Base-by-base conservation (phyloP, 2,888 invertebrate species). In the Agonopterix arenella region DNA sequence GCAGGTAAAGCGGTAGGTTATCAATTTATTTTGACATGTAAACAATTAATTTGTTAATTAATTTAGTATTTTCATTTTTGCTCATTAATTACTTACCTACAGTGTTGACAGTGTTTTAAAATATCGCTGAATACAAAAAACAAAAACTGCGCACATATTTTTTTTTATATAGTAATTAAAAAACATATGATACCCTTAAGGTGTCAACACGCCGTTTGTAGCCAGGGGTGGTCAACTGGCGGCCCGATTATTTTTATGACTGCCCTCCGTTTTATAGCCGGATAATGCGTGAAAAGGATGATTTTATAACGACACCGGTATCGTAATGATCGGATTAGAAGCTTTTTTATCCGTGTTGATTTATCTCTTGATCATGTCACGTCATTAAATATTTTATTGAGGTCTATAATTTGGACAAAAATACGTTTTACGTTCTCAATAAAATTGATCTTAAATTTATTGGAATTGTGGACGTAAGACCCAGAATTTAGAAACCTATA, bases 231-330 rank as follows among this genome's bases (percentile, higher is more conserved):
- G 78, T 72, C 80, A 80, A 68, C 57, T 55, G 52, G 52, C 51
- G 54, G 51, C 50, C 59, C 58, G 66, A 74, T 71, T 67, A 70
- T 60, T 64, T 81, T 82, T 79, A 80, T 64, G 69, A 70, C 54
- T 70, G 53, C 58, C 55, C 54, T 57, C 58, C 51, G 53, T 73
- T 84, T 84, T 81, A 84, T 73, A 60, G 66, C 72, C 72, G 79
- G 72, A 76, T 82, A 84, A 85, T 76, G 81, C 82, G 82, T 83
- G 79, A 82, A 82, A 76, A 71, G 75, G 66, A 70, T 71, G 62
- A 74, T 73, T 83, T 85, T 81, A 83, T 79, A 76, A 73, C 78
- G 64, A 70, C 68, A 65, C 64, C 65, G 68, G 68, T 70, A 72
- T 72, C 68, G 70, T 72, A 71, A 75, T 74, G 73, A 70, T 80